Evolutionary conservation across 2,113 vertebrate species (phyloP), one percentile per base, ranked within the genome.

Genomic region (Gyps fulvus): DNA sequence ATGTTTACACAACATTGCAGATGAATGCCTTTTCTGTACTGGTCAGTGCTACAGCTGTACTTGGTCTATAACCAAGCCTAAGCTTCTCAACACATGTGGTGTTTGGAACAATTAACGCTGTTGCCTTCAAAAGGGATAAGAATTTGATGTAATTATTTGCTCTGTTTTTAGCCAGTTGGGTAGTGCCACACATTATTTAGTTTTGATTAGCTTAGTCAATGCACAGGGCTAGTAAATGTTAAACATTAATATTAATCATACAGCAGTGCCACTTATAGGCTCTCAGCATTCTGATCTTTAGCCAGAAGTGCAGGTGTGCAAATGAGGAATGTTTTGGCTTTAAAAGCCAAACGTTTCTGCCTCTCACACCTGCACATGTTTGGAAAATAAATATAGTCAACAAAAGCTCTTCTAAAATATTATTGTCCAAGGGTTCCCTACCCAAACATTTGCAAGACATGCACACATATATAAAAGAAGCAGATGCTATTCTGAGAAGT

Each of bases 301-400:
- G 70, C 87, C 93, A 95, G 81, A 69, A 95, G 32, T 85, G 78
- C 93, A 96, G 95, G 62, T 96, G 89, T 95, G 81, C 83, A 89
- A 73, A 87, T 85, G 83, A 95, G 77, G 54, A 80, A 85, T 87
- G 58, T 65, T 79, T 61, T 83, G 66, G 54, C 49, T 80, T 82
- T 69, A 89, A 76, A 34, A 89, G 57, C 61, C 72, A 92, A 74
- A 79, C 40, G 8, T 89, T 91, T 89, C 81, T 84, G 49, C 72
- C 61, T 93, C 62, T 69, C 52, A 54, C 77, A 91, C 62, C 66
- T 95, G 95, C 40, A 71, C 8, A 11, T 19, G 8, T 82, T 89
- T 95, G 42, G 61, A 79, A 93, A 87, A 81, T 65, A 82, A 89
- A 89, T 34, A 38, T 10, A 91, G 26, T 40, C 40, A 84, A 49